These are phyloP conservation scores for Eucriotettix oculatus DNA, from an alignment of 2,888 invertebrate genomes.

Conservation along the genomic window DNA sequence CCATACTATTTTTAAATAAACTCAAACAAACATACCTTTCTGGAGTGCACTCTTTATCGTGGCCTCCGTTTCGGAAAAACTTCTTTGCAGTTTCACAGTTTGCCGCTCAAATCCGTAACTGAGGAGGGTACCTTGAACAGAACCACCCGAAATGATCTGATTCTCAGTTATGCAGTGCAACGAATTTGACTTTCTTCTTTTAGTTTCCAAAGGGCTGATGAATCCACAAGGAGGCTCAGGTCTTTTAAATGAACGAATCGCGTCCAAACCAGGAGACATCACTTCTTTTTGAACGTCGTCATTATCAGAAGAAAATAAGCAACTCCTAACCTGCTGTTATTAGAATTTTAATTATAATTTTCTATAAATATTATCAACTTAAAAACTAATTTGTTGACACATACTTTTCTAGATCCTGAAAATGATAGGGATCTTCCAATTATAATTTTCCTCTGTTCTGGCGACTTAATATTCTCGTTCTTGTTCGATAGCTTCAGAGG, in stretches of 20 bases:
- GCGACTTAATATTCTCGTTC: conserved; percentile 19
- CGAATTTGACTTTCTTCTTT: conserved; percentile 24
- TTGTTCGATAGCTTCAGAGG: neutral
- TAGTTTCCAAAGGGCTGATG: conserved; percentile 29
- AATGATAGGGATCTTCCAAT: conserved; percentile 8
- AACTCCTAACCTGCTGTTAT: conserved; percentile 25
- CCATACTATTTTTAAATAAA: neutral
- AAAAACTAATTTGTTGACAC: too few relatives aligned
- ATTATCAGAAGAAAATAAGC: conserved; percentile 28
- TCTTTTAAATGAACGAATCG: conserved; percentile 39
- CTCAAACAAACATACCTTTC: conserved; percentile 33
- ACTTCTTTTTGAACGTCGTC: conserved; percentile 13
- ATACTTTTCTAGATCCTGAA: conserved; percentile 3
- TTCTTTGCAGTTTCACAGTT: conserved; percentile 32
- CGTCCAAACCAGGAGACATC: conserved; percentile 17
- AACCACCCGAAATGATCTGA: neutral
- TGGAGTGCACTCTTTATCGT: conserved; percentile 53
- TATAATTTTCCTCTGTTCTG: conserved; percentile 10
- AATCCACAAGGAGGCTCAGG: conserved; percentile 41
- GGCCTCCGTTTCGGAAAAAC: conserved; percentile 63
- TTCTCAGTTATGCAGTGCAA: conserved; percentile 7
- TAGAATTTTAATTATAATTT: neutral
- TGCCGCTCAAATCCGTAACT: neutral
- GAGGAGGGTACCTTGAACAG: neutral
- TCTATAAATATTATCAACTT: too few relatives aligned